Evolutionary conservation across 1,140 invertebrate species (phyloP).

Genomic region (Brachionus asplanchnoidis): DNA sequence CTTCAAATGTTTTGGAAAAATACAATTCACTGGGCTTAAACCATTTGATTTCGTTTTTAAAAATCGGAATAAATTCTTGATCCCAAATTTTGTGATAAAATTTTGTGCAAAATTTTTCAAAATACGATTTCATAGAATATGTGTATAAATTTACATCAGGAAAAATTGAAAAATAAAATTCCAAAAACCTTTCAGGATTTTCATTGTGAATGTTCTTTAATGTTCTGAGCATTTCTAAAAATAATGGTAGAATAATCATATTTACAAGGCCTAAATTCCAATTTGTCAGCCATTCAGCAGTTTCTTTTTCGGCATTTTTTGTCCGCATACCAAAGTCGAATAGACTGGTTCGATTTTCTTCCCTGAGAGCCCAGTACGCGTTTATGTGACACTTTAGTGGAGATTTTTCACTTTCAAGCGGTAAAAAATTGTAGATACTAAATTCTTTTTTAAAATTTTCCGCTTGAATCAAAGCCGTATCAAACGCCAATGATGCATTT

Average conservation of each 20-base stretch:
- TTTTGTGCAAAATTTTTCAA: not conserved
- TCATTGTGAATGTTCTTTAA: not conserved
- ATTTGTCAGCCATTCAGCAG: not conserved
- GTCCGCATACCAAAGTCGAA: not conserved
- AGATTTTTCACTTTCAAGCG: not conserved
- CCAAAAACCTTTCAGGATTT: not conserved
- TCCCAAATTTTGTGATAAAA: not conserved
- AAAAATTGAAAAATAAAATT: not conserved
- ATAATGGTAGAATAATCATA: not conserved
- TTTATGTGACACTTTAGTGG: conserved; percentile 6
- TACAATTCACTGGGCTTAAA: not conserved
- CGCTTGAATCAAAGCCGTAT: not conserved
- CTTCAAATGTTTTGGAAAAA: not conserved
- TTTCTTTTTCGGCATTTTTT: conserved; percentile 8
- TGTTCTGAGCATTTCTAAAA: not conserved
- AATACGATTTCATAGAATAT: not conserved
- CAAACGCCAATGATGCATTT: not conserved
- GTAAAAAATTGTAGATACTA: not conserved
- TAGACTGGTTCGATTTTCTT: conserved; percentile 21
- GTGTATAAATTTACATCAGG: not conserved
- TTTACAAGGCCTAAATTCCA: conserved; percentile 1
- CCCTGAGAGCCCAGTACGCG: not conserved
- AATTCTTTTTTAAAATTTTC: not conserved
- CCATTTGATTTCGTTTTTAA: not conserved
- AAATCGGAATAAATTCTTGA: not conserved